These are phyloP conservation scores for Noctua pronuba DNA, from an alignment of 2,888 invertebrate genomes.

Conservation along the genomic window DNA sequence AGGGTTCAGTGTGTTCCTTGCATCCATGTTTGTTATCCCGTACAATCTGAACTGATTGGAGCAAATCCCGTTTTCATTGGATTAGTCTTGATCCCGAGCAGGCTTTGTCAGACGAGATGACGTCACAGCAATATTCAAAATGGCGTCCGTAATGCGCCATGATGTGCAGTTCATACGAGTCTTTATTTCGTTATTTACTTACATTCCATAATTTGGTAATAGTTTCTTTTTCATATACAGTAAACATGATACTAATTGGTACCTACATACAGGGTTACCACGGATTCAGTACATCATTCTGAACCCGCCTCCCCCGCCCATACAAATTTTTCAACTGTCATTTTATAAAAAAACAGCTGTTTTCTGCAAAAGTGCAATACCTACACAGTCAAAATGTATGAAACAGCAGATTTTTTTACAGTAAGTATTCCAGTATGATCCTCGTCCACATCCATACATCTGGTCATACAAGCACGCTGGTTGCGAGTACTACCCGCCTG, in stretches of 20 bases:
- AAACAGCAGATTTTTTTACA: too few species aligned
- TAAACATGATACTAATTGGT: neutral
- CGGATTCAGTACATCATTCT: too few species aligned
- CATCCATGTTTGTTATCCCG: neutral
- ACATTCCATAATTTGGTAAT: neutral
- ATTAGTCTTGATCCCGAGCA: neutral
- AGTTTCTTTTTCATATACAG: neutral
- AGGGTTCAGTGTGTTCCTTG: neutral
- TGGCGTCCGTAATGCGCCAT: neutral
- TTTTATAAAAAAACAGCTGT: too few species aligned
- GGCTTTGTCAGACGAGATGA: conserved; percentile 15
- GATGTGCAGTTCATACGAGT: neutral
- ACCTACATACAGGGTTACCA: too few species aligned
- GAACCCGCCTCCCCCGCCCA: too few species aligned
- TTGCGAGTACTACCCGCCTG: neutral
- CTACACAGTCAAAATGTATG: too few species aligned
- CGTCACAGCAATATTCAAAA: conserved; percentile 11
- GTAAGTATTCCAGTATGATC: too few species aligned
- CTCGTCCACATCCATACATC: too few species aligned
- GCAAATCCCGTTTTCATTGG: neutral
- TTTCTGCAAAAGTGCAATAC: too few species aligned
- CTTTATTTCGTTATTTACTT: neutral
- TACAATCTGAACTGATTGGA: neutral
- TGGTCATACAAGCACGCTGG: too few species aligned
- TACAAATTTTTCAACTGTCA: too few species aligned